Conservation (phyloP, 2,113 vertebrate genomes). For the Notechis scutatus region DNA sequence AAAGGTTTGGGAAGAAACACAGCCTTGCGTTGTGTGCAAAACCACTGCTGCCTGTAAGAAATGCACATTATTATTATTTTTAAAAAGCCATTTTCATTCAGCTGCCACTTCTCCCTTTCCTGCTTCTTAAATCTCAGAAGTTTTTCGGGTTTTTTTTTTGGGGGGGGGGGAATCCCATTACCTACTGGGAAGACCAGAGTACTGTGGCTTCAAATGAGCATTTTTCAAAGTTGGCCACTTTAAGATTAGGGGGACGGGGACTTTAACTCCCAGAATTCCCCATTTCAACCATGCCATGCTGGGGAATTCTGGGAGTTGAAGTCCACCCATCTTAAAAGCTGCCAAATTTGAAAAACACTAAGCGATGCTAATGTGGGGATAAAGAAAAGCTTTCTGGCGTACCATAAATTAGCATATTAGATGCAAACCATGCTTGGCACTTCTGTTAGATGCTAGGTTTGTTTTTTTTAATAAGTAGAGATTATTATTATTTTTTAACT, state of each 20-base stretch:
- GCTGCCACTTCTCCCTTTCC: neutral
- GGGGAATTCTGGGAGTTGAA: neutral
- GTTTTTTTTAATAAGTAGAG: neutral
- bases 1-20: neutral
- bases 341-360: neutral
- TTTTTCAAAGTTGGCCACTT: neutral
- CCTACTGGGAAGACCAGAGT: rapidly evolving
- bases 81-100: neutral
- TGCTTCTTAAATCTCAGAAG: slow-evolving; percentile 4
- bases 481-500: neutral
- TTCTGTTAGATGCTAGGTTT: neutral
- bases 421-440: neutral
- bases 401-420: neutral
- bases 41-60: rapidly evolving
- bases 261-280: neutral
- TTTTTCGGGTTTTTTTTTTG: neutral
- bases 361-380: neutral
- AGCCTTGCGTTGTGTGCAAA: neutral
- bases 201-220: neutral
- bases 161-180: neutral
- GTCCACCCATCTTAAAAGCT: neutral
- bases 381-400: neutral
- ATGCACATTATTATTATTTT: neutral
- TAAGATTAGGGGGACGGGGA: neutral
- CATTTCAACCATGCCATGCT: neutral